phyloP scores from a whole-genome alignment of 2,113 vertebrate genomes.

The Carassius auratus region DNA sequence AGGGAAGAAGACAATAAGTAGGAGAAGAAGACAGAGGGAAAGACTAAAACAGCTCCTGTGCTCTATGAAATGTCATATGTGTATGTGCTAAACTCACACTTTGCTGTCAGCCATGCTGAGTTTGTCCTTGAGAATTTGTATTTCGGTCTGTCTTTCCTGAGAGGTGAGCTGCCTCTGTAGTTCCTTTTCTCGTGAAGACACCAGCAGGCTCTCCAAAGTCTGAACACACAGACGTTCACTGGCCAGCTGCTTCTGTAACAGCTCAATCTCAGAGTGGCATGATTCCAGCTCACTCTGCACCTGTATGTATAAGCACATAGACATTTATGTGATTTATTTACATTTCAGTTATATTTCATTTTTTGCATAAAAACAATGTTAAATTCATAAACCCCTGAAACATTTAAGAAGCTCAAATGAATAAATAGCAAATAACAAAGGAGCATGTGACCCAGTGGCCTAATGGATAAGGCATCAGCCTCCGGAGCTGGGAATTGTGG shows the following conservation, averaged over 20 bases:
- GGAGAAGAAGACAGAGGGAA: not conserved
- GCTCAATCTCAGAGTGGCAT: constrained; percentile 73
- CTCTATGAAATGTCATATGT: not conserved
- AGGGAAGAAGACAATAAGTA: not conserved
- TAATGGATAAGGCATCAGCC: too few relatives aligned
- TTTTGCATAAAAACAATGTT: not conserved
- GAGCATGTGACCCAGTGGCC: too few relatives aligned
- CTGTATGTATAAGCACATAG: constrained; percentile 56
- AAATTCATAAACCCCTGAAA: not conserved
- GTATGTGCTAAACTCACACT: constrained; percentile 68
- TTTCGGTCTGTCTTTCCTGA: constrained; percentile 78
- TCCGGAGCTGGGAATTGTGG: too few relatives aligned
- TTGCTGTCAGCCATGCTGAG: constrained; percentile 77
- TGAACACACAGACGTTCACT: constrained; percentile 76
- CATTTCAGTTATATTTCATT: not conserved
- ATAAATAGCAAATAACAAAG: too few relatives aligned
- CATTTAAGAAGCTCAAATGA: not conserved
- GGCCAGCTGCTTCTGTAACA: constrained; percentile 78
- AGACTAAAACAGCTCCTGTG: not conserved
- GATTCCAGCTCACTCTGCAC: constrained; percentile 74
- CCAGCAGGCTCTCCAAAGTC: constrained; percentile 76
- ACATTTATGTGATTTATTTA: not conserved
- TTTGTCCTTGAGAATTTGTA: constrained; percentile 78
- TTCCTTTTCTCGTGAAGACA: constrained; percentile 73
- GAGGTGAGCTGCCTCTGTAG: constrained; percentile 70